These are phyloP conservation scores for Philantomba maxwellii DNA, from an alignment of 2,113 vertebrate species.

Conservation along the genomic window DNA sequence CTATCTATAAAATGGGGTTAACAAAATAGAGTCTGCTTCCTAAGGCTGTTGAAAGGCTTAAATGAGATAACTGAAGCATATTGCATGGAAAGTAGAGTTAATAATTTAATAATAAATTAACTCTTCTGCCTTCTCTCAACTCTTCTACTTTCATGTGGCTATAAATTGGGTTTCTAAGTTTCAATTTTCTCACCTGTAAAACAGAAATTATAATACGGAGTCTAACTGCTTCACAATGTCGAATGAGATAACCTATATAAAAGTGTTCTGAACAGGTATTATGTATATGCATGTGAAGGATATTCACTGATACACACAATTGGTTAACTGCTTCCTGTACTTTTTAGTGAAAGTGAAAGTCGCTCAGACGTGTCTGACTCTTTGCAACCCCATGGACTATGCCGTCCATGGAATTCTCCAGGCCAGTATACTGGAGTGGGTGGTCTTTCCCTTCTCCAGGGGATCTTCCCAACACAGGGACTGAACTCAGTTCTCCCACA, in stretches of 20 bases:
- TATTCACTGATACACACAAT: neutral
- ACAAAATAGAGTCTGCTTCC: neutral
- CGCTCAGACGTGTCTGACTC: neutral
- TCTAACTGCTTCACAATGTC: neutral
- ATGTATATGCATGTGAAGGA: neutral
- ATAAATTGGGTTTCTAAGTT: neutral
- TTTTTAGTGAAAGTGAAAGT: neutral
- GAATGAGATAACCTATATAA: neutral
- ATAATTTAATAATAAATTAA: neutral
- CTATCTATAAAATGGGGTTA: neutral
- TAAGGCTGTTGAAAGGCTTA: neutral
- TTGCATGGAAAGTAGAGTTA: neutral
- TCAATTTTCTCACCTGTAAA: constrained; percentile 12
- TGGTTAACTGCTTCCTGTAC: neutral
- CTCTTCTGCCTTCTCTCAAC: neutral
- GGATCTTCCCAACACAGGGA: neutral
- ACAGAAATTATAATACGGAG: neutral
- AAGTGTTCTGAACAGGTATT: neutral
- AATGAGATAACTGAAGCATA: neutral
- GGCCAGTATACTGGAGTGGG: neutral
- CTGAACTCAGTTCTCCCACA: neutral
- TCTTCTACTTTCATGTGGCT: neutral
- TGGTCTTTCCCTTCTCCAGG: neutral
- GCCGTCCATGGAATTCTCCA: neutral
- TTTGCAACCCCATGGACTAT: neutral